Base-by-base conservation (phyloP, 2,113 vertebrate genomes). In the Phoxinus phoxinus region DNA sequence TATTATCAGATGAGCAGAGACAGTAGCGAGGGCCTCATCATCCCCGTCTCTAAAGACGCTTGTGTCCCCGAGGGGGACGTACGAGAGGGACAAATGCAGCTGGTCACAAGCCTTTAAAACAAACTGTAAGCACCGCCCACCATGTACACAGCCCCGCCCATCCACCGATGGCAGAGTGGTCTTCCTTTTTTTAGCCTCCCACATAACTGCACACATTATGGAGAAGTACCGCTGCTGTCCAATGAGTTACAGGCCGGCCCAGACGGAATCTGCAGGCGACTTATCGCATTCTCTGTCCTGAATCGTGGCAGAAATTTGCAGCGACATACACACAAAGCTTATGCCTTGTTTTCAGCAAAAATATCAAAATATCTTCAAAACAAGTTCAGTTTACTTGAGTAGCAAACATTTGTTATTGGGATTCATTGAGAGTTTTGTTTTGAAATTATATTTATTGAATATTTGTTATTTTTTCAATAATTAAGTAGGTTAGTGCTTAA, bases 31-130 rank as follows among this genome's bases (percentile, higher is more conserved):
- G 97, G 98, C 44, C 99, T 97, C 85, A 99, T 99, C 86, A 97
- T 99, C 92, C 98, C 98, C 88, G 96, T 97, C 87, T 95, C 96
- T 91, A 98, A 97, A 94, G 98, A 99, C 91, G 96, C 95, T 90
- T 96, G 96, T 90, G 94, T 97, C 91, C 98, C 97, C 0, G 97
- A 99, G 93, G 98, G 97, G 74, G 97, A 99, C 2, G 97, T 99
- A 89, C 96, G 96, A 93, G 98, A 99, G 98, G 97, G 98, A 97
- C 98, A 99, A 91, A 99, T 99, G 98, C 98, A 99, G 93, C 95
- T 99, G 93, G 97, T 99, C 88, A 99, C 98, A 56, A 99, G 98
- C 93, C 98, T 99, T 95, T 99, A 97, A 97, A 94, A 56, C 44
- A 0, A 79, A 76, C 74, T 87, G 67, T 86, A 89, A 86, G 87